Percentiles rank a stretch among this genome's conserved stretches.
phyloP scores from a whole-genome alignment of 2,113 vertebrate genomes.

The Pygoscelis antarcticus region DNA sequence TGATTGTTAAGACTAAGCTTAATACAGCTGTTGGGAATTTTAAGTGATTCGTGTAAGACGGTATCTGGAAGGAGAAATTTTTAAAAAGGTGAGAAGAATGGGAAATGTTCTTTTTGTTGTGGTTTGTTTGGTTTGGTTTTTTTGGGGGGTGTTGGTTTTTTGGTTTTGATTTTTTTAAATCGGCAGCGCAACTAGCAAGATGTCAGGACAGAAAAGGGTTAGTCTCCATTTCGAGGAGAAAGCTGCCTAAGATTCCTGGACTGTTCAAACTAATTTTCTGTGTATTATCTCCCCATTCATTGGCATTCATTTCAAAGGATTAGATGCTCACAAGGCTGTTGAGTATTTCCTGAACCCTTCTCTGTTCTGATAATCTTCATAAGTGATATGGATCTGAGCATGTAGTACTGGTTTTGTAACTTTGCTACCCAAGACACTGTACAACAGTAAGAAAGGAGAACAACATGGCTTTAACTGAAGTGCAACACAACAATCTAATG shows the following conservation, averaged over 20 bases:
- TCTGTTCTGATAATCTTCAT: background rate
- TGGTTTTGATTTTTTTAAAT: background rate
- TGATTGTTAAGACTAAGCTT: background rate
- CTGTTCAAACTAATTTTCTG: background rate
- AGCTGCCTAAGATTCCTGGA: background rate
- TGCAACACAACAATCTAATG: background rate
- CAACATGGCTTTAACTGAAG: background rate
- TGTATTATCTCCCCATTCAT: background rate
- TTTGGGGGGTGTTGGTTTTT: background rate
- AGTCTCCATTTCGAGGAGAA: background rate
- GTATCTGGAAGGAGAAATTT: background rate
- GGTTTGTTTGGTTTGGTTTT: no score
- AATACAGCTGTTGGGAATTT: background rate
- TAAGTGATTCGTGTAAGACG: background rate
- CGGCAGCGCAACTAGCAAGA: background rate
- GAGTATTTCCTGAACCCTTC: background rate
- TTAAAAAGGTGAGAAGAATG: background rate
- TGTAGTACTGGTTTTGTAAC: background rate
- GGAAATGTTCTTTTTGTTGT: background rate
- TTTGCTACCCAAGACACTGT: background rate
- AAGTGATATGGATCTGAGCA: background rate
- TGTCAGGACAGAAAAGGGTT: background rate
- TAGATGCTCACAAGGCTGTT: background rate
- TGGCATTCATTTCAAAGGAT: background rate
- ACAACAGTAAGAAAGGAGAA: background rate